Evolutionary conservation across 2,113 vertebrate species (phyloP).

Genomic region (Sclerurus mexicanus): DNA sequence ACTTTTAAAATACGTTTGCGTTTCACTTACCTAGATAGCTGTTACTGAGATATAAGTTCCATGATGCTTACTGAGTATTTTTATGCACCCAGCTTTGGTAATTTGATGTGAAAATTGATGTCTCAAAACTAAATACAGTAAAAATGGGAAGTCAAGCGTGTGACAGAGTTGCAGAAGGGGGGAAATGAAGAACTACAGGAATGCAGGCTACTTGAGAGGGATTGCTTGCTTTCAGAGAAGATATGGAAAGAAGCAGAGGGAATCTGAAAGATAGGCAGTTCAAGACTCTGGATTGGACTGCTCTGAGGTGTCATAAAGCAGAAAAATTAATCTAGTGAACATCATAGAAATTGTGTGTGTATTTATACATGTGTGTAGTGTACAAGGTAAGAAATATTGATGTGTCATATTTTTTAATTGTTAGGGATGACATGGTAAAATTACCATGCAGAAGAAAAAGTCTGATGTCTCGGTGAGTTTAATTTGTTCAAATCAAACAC

Average conservation of each 20-base stretch:
- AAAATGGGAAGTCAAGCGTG: background rate
- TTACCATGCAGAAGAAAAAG: background rate
- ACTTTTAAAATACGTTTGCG: background rate
- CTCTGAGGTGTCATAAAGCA: background rate
- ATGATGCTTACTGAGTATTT: background rate
- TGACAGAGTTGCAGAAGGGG: background rate
- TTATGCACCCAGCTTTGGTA: background rate
- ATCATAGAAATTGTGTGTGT: background rate
- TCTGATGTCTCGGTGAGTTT: background rate
- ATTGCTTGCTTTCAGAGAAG: background rate
- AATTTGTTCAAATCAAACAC: background rate
- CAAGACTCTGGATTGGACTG: background rate
- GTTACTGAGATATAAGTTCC: background rate
- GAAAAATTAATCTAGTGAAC: background rate
- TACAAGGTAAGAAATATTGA: background rate
- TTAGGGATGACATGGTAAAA: background rate
- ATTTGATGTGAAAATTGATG: slow-evolving; percentile 32
- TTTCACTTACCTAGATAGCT: background rate
- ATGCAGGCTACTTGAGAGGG: background rate
- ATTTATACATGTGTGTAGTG: background rate
- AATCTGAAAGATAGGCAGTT: background rate
- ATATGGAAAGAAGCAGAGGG: background rate
- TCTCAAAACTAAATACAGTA: slow-evolving; percentile 8
- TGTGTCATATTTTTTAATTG: background rate
- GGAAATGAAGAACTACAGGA: background rate